Conservation (phyloP, 2,888 invertebrate genomes). For the Acanthosepion esculentum region DNA sequence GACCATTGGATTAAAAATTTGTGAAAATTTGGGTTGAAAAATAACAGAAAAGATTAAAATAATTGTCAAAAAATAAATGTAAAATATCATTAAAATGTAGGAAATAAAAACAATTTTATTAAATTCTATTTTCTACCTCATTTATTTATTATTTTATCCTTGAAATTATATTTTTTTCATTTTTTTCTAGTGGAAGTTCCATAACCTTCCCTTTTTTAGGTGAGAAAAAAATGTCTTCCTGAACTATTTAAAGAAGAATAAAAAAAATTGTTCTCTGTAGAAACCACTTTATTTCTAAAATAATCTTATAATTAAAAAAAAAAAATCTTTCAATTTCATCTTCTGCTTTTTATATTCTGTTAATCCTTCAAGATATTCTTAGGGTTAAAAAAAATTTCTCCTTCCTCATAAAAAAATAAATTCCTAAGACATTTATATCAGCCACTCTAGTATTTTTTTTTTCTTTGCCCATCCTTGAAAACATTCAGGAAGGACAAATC, state of each 20-base stretch:
- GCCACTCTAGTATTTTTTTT: too few relatives aligned
- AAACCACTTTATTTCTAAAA: not conserved
- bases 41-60: too few relatives aligned
- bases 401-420: not conserved
- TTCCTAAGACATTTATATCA: not conserved
- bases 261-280: not conserved
- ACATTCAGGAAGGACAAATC: not conserved
- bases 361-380: not conserved
- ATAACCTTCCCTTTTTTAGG: not conserved
- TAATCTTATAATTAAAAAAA: not conserved
- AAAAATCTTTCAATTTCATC: not conserved
- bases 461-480: not conserved
- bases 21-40: too few relatives aligned
- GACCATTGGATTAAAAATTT: too few relatives aligned
- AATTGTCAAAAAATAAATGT: too few relatives aligned
- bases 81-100: too few relatives aligned
- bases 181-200: not conserved
- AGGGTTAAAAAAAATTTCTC: not conserved
- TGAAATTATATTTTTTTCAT: too few relatives aligned
- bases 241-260: not conserved
- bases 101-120: too few relatives aligned
- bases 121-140: too few relatives aligned
- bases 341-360: not conserved
- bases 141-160: too few relatives aligned
- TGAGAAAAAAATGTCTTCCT: not conserved